Evolutionary conservation across 2,113 vertebrate genomes (phyloP).

Genomic region (Hepsetus odoe): DNA sequence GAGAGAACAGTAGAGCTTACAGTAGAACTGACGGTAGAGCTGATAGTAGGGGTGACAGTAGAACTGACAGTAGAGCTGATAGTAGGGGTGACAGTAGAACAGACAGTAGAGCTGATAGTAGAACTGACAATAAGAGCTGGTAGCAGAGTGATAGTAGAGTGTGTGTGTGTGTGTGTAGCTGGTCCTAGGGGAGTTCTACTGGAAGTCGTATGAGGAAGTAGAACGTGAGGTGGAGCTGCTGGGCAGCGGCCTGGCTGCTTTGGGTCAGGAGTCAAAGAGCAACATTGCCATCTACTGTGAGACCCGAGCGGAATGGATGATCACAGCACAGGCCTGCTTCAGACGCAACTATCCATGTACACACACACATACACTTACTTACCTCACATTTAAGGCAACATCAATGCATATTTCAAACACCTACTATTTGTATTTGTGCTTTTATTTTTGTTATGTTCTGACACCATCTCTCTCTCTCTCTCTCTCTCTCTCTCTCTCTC

Average conservation of each 20-base stretch:
- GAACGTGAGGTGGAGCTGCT: conserved; percentile 75
- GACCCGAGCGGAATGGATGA: conserved; percentile 96
- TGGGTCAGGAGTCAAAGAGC: conserved; percentile 84
- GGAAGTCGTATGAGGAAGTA: conserved; percentile 88
- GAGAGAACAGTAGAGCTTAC: too few species aligned
- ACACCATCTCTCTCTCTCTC: too few species aligned
- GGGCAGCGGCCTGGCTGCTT: conserved; percentile 84
- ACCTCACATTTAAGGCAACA: not conserved
- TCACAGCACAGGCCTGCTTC: conserved; percentile 91
- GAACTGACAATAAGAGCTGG: too few species aligned
- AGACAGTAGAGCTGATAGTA: too few species aligned
- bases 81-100: conserved; percentile 73
- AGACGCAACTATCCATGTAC: conserved; percentile 91
- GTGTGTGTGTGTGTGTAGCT: conserved; percentile 71
- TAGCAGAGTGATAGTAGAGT: too few species aligned
- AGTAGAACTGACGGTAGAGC: too few species aligned
- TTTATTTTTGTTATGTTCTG: too few species aligned
- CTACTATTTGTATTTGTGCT: not conserved
- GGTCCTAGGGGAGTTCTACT: conserved; percentile 89
- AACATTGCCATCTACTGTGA: conserved; percentile 96
- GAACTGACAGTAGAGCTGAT: conserved; percentile 79
- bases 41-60: too few species aligned
- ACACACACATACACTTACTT: not conserved
- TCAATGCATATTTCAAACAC: not conserved
- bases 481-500: too few species aligned